Conservation (phyloP, 2,113 vertebrate genomes). For the Aldabrachelys gigantea region DNA sequence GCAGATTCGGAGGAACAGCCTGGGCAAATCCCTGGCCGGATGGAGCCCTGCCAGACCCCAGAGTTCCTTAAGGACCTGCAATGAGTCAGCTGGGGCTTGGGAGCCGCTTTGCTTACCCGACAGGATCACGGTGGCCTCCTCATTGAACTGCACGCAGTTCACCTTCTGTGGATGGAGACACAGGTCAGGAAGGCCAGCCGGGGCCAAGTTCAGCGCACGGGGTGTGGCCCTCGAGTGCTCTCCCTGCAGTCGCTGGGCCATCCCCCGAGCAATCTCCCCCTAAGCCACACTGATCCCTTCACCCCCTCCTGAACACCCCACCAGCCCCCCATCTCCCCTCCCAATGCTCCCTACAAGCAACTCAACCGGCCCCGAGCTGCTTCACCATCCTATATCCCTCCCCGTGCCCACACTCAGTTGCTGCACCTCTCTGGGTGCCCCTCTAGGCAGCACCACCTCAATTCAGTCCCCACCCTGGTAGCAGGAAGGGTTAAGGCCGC, state of each 20-base stretch:
- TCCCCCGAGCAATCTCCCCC: neutral
- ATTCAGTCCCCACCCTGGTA: neutral
- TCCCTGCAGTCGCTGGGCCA: neutral
- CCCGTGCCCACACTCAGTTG: neutral
- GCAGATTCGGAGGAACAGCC: neutral
- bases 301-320: neutral
- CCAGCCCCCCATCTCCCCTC: neutral
- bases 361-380: neutral
- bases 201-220: neutral
- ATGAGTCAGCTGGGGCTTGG: neutral
- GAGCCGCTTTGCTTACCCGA: slow-evolving; percentile 81
- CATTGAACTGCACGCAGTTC: slow-evolving; percentile 93
- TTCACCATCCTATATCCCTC: neutral
- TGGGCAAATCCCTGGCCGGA: neutral
- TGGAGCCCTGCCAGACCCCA: too few relatives aligned
- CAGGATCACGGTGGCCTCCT: slow-evolving; percentile 90
- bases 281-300: neutral
- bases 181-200: neutral
- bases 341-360: neutral
- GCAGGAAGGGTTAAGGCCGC: neutral
- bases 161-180: slow-evolving; percentile 81
- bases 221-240: neutral
- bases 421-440: neutral
- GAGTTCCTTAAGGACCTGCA: neutral
- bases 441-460: neutral